Evolutionary conservation across 2,113 vertebrate species (phyloP), one percentile per base, ranked within the genome.

Genomic region (Turdus rufiventris): DNA sequence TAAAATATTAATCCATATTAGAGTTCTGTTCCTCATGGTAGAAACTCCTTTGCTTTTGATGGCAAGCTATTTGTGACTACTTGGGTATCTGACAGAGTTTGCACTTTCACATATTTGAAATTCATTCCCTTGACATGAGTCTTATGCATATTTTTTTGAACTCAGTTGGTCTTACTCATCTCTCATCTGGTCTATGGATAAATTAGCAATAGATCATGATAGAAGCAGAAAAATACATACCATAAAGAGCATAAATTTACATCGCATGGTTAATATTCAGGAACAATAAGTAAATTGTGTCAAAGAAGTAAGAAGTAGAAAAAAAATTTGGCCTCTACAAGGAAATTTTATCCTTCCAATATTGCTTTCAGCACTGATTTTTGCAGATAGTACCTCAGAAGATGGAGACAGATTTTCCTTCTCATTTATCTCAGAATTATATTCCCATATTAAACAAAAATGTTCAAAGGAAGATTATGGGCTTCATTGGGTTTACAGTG

Each of bases 81-180:
- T 53, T 23, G 23, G 29, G 13, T n/a, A 28, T 50, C 62, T 91
- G 72, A 93, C 61, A 94, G 60, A 95, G 19, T 89, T 76, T 84
- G 13, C 62, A 31, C 43, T 81, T 88, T 68, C 62, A 85, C 11
- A 88, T 20, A 85, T 79, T 43, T 85, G 71, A 90, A 56, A 91
- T 85, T 88, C 15, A 78, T 93, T 93, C 36, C 33, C 57, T 81
- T 56, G 81, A 23, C 12, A 68, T 70, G 89, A 86, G 62, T 93
- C 57, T 89, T 93, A 67, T 26, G 76, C 18, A 31, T 31, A 83
- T 34, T 94, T 96, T 81, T 85, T 91, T 83, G 61, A 93, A 29
- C 12, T 93, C n/a, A 80, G 67, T 94, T 91, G 40, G 80, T 91
- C 56, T 95, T 86, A 60, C 45, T 57, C 34, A 18, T 65, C 45